Conservation (phyloP, 2,888 invertebrate genomes). For the Pandemis heparana region DNA sequence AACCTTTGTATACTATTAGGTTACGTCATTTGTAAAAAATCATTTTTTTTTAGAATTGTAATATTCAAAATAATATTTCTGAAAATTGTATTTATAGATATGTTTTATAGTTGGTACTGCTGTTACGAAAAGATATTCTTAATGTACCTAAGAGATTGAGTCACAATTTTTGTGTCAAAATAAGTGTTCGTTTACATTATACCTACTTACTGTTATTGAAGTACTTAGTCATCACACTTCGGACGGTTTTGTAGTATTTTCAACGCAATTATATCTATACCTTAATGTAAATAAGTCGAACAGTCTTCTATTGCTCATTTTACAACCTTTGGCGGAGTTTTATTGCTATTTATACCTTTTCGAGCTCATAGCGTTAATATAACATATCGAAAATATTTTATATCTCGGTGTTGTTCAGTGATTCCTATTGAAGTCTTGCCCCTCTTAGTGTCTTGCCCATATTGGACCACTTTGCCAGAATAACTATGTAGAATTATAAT, state of each 20-base stretch:
- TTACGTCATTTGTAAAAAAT: conserved; percentile 3
- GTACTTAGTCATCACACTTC: conserved; percentile 42
- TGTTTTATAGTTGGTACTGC: conserved; percentile 17
- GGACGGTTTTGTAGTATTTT: conserved; percentile 52
- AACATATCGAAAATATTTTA: conserved; percentile 39
- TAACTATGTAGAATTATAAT: conserved; percentile 15
- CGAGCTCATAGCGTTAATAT: conserved; percentile 26
- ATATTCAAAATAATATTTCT: conserved; percentile 19
- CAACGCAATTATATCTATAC: conserved; percentile 46
- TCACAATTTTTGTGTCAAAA: conserved; percentile 52
- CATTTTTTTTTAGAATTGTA: neutral
- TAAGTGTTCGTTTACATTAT: conserved; percentile 55
- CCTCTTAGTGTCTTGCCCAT: conserved; percentile 58
- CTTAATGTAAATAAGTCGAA: conserved; percentile 31
- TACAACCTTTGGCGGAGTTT: conserved; percentile 23
- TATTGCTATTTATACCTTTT: conserved; percentile 36
- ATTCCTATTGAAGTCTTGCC: conserved; percentile 52
- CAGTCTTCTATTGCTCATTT: conserved; percentile 36
- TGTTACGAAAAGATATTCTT: conserved; percentile 14
- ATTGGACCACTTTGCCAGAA: conserved; percentile 55
- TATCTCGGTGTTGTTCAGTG: conserved; percentile 36
- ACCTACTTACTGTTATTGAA: conserved; percentile 33
- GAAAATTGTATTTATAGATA: conserved; percentile 33
- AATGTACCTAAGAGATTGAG: conserved; percentile 19
- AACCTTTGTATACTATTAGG: conserved; percentile 38